A percentile compares a stretch with the other conserved stretches of the same genome.
Evolutionary conservation across 30 jellyfish, hydroid and myxozoan species (phyloP).

Genomic region (Chrysaora quinquecirrha): DNA sequence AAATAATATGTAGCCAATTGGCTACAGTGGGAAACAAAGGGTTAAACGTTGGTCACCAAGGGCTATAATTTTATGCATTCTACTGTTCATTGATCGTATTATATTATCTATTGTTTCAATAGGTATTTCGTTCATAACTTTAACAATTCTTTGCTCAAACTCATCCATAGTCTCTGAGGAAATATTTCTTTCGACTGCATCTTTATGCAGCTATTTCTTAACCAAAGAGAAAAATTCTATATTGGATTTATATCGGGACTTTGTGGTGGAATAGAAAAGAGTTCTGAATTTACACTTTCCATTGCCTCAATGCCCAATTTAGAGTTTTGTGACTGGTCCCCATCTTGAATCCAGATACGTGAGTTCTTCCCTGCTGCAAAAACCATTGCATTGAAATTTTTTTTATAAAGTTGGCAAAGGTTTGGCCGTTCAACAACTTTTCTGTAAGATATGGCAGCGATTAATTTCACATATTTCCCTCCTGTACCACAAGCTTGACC

Average conservation of each 20-base stretch:
- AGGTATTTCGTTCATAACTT: neutral
- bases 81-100: neutral
- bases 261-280: no score
- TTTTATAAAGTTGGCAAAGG: neutral
- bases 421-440: slow-evolving; percentile 31
- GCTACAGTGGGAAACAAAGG: no score
- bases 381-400: neutral
- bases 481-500: no score
- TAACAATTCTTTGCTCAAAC: neutral
- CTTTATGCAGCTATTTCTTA: neutral
- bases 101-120: neutral
- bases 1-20: no score
- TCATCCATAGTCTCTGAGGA: neutral
- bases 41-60: neutral
- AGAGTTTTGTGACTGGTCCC: slow-evolving; percentile 30
- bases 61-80: slow-evolving; percentile 20
- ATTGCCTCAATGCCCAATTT: neutral
- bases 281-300: neutral
- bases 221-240: slow-evolving; percentile 10
- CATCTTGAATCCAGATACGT: slow-evolving; percentile 15
- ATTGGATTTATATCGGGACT: no score
- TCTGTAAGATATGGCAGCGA: slow-evolving; percentile 33
- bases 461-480: slow-evolving; percentile 35
- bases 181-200: neutral
- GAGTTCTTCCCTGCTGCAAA: slow-evolving; percentile 3